Evolutionary conservation across 2,888 invertebrate genomes (phyloP).

Genomic region (Erebia aethiops): DNA sequence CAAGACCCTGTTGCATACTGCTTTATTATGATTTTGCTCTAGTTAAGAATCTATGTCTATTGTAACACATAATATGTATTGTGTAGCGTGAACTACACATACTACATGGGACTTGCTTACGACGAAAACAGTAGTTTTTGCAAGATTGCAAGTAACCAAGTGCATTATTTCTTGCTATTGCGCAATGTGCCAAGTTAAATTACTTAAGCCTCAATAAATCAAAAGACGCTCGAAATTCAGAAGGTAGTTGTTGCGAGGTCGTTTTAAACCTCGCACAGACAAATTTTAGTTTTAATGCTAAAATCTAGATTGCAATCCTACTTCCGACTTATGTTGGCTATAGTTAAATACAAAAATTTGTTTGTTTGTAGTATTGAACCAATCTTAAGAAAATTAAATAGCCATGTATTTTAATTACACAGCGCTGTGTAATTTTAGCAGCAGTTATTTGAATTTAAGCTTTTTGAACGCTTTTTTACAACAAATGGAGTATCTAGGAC

Average conservation of each 20-base stretch:
- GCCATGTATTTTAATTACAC: too few species aligned
- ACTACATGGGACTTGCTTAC: neutral
- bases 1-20: neutral
- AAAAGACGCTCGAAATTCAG: neutral
- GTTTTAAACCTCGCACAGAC: too few species aligned
- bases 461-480: too few species aligned
- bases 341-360: too few species aligned
- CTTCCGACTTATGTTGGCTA: too few species aligned
- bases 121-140: neutral
- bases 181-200: neutral
- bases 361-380: too few species aligned
- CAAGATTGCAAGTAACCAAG: conserved; percentile 5
- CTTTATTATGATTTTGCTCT: conserved; percentile 2
- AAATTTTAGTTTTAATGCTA: too few species aligned
- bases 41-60: conserved; percentile 7
- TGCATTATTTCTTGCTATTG: neutral
- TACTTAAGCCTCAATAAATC: neutral
- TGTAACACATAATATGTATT: conserved; percentile 2
- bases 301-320: too few species aligned
- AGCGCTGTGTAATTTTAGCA: too few species aligned
- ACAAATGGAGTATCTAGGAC: too few species aligned
- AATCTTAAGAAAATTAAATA: too few species aligned
- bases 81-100: conserved; percentile 7
- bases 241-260: neutral
- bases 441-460: too few species aligned